Evolutionary conservation across 1,140 invertebrate genomes (phyloP).

Genomic region (Calycopis cecrops): DNA sequence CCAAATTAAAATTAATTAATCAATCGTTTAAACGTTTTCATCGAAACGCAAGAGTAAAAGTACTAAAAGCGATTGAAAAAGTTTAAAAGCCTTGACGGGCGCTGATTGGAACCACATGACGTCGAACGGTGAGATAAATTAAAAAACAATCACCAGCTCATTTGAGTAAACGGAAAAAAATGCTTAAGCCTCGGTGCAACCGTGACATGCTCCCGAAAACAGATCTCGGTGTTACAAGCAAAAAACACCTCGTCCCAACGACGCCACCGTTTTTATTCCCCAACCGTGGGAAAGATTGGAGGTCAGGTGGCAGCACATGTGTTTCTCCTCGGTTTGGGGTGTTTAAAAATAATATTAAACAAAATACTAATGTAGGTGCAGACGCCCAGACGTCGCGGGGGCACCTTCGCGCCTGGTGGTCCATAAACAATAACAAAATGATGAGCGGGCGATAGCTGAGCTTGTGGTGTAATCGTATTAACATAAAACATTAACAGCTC

Average conservation of each 20-base stretch:
- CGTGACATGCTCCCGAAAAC: constrained; percentile 63
- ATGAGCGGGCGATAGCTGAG: constrained; percentile 34
- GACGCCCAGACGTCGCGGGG: constrained; percentile 54
- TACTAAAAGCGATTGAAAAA: constrained; percentile 46
- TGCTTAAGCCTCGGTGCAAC: constrained; percentile 50
- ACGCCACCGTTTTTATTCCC: constrained; percentile 42
- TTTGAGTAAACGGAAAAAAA: constrained; percentile 69
- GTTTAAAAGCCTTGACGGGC: constrained; percentile 49
- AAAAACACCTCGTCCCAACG: constrained; percentile 38
- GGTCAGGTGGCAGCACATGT: constrained; percentile 70
- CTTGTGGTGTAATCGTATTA: constrained; percentile 35
- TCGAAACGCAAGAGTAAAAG: constrained; percentile 15
- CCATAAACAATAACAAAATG: constrained; percentile 63
- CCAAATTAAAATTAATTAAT: background rate
- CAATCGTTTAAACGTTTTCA: constrained; percentile 6
- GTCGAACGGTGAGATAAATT: constrained; percentile 62
- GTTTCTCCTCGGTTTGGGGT: constrained; percentile 54
- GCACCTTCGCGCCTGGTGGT: constrained; percentile 54
- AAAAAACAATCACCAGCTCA: constrained; percentile 73
- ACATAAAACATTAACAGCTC: constrained; percentile 10
- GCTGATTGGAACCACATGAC: constrained; percentile 71
- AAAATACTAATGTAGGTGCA: constrained; percentile 50
- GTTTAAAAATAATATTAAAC: constrained; percentile 70
- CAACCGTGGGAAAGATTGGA: constrained; percentile 62
- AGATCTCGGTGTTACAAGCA: constrained; percentile 28